Conservation (phyloP, 2,888 invertebrate species). For the Oxystoma pomonae region DNA sequence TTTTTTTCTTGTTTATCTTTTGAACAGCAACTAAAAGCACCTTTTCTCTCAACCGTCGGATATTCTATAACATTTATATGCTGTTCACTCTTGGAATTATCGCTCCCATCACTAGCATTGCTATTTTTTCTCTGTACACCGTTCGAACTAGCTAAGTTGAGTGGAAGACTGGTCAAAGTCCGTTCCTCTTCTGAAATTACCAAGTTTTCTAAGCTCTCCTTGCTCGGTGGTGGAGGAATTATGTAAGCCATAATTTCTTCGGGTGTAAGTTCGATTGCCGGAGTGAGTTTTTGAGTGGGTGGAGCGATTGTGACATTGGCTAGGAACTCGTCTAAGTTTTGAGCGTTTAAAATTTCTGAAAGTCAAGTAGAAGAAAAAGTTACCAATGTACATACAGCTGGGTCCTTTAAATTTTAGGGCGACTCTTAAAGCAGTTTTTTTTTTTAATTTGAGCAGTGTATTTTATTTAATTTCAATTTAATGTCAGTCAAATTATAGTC, state of each 20-base stretch:
- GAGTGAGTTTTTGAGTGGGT: constrained; percentile 69
- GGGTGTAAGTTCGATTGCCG: constrained; percentile 72
- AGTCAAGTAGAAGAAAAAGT: neutral
- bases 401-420: neutral
- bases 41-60: constrained; percentile 67
- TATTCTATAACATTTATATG: constrained; percentile 64
- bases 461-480: no score
- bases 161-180: constrained; percentile 9
- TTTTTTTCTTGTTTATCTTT: constrained; percentile 54
- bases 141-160: constrained; percentile 12
- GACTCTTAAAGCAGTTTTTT: no score
- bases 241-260: constrained; percentile 83
- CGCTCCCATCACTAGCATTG: constrained; percentile 40
- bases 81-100: constrained; percentile 40
- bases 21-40: constrained; percentile 67
- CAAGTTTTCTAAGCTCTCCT: constrained; percentile 25
- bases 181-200: constrained; percentile 18
- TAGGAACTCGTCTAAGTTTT: constrained; percentile 76
- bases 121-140: constrained; percentile 47
- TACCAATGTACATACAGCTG: neutral
- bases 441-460: no score
- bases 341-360: constrained; percentile 24
- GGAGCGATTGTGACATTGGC: constrained; percentile 80
- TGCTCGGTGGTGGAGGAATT: constrained; percentile 70
- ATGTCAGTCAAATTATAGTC: no score